A percentile compares a stretch with the other conserved stretches of the same genome.
phyloP scores from a whole-genome alignment of 2,113 vertebrate genomes.

The Otus sunia region DNA sequence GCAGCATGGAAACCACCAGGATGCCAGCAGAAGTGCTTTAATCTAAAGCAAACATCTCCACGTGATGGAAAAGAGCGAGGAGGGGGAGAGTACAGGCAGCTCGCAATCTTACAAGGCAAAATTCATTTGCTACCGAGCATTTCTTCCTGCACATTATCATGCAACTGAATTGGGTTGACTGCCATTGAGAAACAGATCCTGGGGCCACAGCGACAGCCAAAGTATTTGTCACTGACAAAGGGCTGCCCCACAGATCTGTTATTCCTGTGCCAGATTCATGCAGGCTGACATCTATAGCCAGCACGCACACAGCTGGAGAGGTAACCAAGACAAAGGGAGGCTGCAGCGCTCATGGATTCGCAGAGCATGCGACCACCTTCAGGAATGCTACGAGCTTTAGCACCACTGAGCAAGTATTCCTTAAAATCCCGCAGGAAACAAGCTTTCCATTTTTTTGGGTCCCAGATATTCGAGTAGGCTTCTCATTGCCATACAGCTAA shows the following conservation, averaged over 20 bases:
- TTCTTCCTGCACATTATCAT: not conserved
- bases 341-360: not conserved
- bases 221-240: not conserved
- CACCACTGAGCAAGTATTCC: not conserved
- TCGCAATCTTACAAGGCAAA: not conserved
- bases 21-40: slow-evolving; percentile 25
- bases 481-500: not conserved
- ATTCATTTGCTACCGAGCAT: not conserved
- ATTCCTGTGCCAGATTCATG: not conserved
- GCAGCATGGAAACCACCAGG: slow-evolving; percentile 8
- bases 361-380: not conserved
- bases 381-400: not conserved
- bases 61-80: not conserved
- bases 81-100: not conserved
- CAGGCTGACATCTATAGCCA: not conserved
- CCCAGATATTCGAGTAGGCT: not conserved
- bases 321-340: not conserved
- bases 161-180: not conserved
- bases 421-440: not conserved
- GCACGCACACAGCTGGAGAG: not conserved
- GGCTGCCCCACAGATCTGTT: not conserved
- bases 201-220: not conserved
- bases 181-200: not conserved
- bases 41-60: slow-evolving; percentile 56
- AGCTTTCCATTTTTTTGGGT: not conserved